phyloP scores from a whole-genome alignment of 2,888 invertebrate genomes.

The Syrista parreyssii region DNA sequence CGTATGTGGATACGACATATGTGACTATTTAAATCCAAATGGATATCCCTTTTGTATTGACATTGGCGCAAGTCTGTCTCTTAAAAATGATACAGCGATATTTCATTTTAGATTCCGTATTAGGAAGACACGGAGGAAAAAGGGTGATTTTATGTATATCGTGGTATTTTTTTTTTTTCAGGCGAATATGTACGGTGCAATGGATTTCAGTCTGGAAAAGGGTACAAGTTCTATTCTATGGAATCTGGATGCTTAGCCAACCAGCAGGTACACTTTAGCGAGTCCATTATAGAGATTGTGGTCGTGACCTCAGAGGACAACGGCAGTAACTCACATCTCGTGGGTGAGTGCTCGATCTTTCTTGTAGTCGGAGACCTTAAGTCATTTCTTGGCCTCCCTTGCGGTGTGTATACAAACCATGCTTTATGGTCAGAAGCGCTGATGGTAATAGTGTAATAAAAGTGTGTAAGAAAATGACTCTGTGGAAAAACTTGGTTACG shows the following conservation, averaged over 20 bases:
- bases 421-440: slow-evolving; percentile 40
- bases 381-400: slow-evolving; percentile 26
- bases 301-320: slow-evolving; percentile 48
- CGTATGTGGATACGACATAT: not conserved
- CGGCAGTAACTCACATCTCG: slow-evolving; percentile 35
- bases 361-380: slow-evolving; percentile 24
- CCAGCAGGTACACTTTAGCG: slow-evolving; percentile 51
- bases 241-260: not conserved
- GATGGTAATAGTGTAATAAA: slow-evolving; percentile 51
- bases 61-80: not conserved
- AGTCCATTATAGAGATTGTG: slow-evolving; percentile 65
- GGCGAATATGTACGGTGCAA: not conserved
- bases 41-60: not conserved
- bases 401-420: slow-evolving; percentile 34
- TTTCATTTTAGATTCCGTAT: not conserved
- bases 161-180: not conserved
- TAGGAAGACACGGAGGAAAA: not conserved
- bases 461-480: slow-evolving; percentile 44
- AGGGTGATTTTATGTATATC: not conserved
- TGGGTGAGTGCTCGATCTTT: slow-evolving; percentile 37
- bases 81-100: not conserved
- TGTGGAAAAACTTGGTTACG: slow-evolving; percentile 12
- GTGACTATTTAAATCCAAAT: not conserved
- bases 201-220: not conserved
- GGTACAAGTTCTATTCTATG: not conserved